A percentile compares a stretch with the other conserved stretches of the same genome.
These are phyloP conservation scores for Caenorhabditis inopinata DNA, from an alignment of 1,140 invertebrate species.

Conservation along the genomic window DNA sequence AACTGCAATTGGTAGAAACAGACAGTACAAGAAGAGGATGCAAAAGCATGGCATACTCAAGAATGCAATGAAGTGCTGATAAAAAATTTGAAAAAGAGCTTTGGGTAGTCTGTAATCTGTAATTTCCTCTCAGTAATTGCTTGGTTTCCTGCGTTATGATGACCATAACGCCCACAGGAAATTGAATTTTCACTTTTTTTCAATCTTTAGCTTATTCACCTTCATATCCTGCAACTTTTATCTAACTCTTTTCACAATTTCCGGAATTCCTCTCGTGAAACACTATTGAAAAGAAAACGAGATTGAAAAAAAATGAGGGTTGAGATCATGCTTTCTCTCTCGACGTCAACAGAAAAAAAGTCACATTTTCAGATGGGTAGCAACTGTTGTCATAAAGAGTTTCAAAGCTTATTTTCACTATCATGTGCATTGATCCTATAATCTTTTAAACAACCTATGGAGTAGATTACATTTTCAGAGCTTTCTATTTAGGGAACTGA, in stretches of 20 bases:
- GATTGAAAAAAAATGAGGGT: neutral
- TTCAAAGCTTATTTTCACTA: neutral
- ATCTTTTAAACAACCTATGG: neutral
- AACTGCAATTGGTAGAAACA: no score
- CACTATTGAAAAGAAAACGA: neutral
- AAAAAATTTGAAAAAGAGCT: no score
- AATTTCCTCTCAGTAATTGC: no score
- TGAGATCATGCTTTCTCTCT: neutral
- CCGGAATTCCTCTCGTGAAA: neutral
- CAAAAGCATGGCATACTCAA: no score
- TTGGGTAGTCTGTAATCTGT: no score
- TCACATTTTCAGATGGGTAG: neutral
- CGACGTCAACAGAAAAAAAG: neutral
- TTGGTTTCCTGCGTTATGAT: neutral
- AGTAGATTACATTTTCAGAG: no score
- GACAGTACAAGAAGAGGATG: no score
- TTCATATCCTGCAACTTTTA: neutral
- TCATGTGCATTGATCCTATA: no score
- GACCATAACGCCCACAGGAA: constrained; percentile 18
- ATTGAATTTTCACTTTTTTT: neutral
- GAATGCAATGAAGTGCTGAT: no score
- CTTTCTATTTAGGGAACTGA: no score
- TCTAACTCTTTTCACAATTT: constrained; percentile 2
- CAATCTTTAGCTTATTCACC: neutral
- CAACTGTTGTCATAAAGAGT: neutral